Percentiles rank a stretch among this genome's conserved stretches.
Evolutionary conservation across 2,888 invertebrate genomes (phyloP).

Genomic region (Aporophyla lueneburgensis): DNA sequence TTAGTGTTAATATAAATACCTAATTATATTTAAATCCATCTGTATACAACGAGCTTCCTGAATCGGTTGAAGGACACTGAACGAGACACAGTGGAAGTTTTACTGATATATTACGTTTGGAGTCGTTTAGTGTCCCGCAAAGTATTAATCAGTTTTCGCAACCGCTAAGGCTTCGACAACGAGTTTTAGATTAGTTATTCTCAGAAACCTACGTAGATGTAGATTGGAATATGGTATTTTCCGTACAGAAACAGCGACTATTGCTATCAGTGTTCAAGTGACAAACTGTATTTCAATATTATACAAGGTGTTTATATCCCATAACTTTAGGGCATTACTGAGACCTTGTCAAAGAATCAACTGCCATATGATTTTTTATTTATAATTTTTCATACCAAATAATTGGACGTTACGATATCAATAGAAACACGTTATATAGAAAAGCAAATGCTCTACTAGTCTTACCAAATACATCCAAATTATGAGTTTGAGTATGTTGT

Average conservation of each 20-base stretch:
- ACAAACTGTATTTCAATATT: neutral
- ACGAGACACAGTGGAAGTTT: neutral
- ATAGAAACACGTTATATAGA: too few relatives aligned
- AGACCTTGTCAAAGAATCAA: too few relatives aligned
- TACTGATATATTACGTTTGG: neutral
- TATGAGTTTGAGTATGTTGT: constrained; percentile 69
- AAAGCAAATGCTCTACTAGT: neutral
- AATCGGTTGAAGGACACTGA: neutral
- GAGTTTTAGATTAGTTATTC: neutral
- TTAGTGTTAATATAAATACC: too few relatives aligned
- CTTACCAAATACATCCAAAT: constrained; percentile 82
- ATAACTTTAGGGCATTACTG: too few relatives aligned
- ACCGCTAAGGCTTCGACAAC: neutral
- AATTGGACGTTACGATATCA: too few relatives aligned
- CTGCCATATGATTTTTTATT: too few relatives aligned
- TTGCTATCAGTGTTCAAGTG: neutral
- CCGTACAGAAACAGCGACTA: neutral
- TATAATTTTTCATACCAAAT: too few relatives aligned
- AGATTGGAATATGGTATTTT: neutral
- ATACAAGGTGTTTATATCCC: too few relatives aligned
- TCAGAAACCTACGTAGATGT: neutral
- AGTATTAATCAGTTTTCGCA: neutral
- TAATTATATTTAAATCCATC: too few relatives aligned
- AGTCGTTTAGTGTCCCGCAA: neutral
- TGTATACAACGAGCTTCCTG: neutral